Base-by-base conservation (phyloP, 1,140 invertebrate species). In the Listronotus bonariensis region DNA sequence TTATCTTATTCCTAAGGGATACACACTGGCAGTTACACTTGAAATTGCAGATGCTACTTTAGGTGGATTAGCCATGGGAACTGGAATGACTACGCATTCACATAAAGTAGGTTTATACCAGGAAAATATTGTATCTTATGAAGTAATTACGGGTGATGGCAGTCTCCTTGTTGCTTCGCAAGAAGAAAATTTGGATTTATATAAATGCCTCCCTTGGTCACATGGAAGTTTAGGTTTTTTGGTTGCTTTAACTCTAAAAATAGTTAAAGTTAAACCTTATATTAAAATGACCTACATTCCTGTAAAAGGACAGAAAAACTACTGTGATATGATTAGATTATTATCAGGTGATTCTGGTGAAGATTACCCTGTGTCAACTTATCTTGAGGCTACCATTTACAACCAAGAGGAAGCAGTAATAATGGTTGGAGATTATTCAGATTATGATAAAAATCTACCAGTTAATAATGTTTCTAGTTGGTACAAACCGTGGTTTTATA, bases 401-500 rank as follows among this genome's bases (percentile, higher is more conserved):
- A 77, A 63, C 61, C 78, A 79, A 55, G 72, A 85, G n/a, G 73
- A 81, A 68, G 83, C 82, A 26, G 84, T 85, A 6, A 75, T 85
- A 26, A 84, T 85, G 82, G 73, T 79, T 40, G 83, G 82, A 34
- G 78, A 81, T 36, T 84, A 82, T 73, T 74, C 78, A 11, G 78
- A 84, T 71, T 74, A 75, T 42, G 68, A 72, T 34, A 36, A 66
- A 7, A 68, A 65, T 31, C 46, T 74, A 7, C 51, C 81, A 72
- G 75, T 85, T 14, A 85, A 85, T 68, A 68, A 79, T 42, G 65
- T 85, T 9, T 75, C 81, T 9, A 70, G 66, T 15, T 85, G 83
- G 80, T 84, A 83, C 71, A 85, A 85, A 68, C 84, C 84, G 6
- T 85, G 86, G 86, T 89, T 88, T 73, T 88, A 85, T 75, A 86